Evolutionary conservation across 2,888 invertebrate species (phyloP).

Genomic region (Chesias legatella): DNA sequence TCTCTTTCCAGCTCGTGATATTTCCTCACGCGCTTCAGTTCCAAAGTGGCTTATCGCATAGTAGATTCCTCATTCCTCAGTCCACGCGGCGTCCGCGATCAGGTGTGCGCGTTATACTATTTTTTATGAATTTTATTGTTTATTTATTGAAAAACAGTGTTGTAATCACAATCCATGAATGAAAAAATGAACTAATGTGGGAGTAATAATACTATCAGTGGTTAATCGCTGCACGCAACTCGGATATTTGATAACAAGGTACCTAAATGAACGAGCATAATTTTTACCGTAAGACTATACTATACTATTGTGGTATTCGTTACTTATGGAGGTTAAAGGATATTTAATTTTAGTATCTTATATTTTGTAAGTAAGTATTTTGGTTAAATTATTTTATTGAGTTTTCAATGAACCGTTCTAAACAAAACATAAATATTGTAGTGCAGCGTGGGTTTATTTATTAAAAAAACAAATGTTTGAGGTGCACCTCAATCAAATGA

Average conservation of each 20-base stretch:
- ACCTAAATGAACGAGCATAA: slow-evolving; percentile 19
- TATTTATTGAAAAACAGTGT: slow-evolving; percentile 21
- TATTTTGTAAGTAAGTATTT: too few relatives aligned
- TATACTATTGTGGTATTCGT: too few relatives aligned
- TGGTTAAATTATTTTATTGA: too few relatives aligned
- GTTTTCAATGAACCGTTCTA: too few relatives aligned
- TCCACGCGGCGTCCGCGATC: slow-evolving; percentile 40
- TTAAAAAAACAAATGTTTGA: too few relatives aligned
- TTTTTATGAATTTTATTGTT: slow-evolving; percentile 5
- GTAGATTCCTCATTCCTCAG: slow-evolving; percentile 38
- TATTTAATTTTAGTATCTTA: too few relatives aligned
- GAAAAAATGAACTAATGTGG: slow-evolving; percentile 46
- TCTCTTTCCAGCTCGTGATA: slow-evolving; percentile 42
- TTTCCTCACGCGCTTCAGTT: slow-evolving; percentile 25
- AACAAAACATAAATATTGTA: too few relatives aligned
- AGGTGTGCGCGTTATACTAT: slow-evolving; percentile 29
- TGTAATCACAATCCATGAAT: slow-evolving; percentile 43
- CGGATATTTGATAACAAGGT: slow-evolving; percentile 31
- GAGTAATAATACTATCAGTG: slow-evolving; percentile 21
- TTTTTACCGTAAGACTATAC: too few relatives aligned
- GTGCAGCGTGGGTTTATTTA: too few relatives aligned
- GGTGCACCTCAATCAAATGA: too few relatives aligned
- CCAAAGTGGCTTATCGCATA: slow-evolving; percentile 43
- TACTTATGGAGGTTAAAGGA: too few relatives aligned
- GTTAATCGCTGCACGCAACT: slow-evolving; percentile 15